Evolutionary conservation across 2,888 invertebrate genomes (phyloP).

Genomic region (Meliscaeva auricollis): DNA sequence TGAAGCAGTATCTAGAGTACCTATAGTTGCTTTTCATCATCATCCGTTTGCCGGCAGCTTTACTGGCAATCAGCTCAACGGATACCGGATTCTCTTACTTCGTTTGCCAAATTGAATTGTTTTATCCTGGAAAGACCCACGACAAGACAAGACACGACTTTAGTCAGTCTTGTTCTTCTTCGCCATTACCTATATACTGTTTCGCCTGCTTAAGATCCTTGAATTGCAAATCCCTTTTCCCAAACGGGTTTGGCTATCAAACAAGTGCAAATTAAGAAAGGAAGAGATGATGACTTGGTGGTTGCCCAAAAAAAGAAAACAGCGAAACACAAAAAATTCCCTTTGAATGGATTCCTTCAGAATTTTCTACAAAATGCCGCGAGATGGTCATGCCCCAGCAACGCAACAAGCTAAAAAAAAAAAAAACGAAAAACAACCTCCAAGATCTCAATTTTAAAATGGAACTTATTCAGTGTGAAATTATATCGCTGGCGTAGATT

Average conservation of each 20-base stretch:
- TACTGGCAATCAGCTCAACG: conserved; percentile 20
- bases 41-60: conserved; percentile 14
- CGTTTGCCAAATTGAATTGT: conserved; percentile 67
- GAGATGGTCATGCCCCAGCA: neutral
- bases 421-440: conserved; percentile 1
- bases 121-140: conserved; percentile 34
- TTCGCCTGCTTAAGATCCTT: conserved; percentile 45
- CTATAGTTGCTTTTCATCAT: neutral
- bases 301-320: conserved; percentile 4
- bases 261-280: conserved; percentile 68
- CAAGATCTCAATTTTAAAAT: conserved; percentile 55
- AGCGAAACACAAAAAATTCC: conserved; percentile 29
- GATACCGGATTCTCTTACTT: conserved; percentile 40
- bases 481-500: conserved; percentile 44
- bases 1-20: neutral
- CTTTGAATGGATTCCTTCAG: conserved; percentile 34
- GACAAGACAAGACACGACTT: neutral
- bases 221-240: conserved; percentile 34
- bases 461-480: conserved; percentile 65
- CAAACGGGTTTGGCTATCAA: conserved; percentile 21
- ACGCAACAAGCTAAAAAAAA: neutral
- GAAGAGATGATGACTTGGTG: conserved; percentile 36
- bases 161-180: neutral
- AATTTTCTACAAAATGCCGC: conserved; percentile 31
- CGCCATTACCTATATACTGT: conserved; percentile 11